phyloP scores from a whole-genome alignment of 2,888 invertebrate genomes.

The Liopterus haemorrhoidalis region DNA sequence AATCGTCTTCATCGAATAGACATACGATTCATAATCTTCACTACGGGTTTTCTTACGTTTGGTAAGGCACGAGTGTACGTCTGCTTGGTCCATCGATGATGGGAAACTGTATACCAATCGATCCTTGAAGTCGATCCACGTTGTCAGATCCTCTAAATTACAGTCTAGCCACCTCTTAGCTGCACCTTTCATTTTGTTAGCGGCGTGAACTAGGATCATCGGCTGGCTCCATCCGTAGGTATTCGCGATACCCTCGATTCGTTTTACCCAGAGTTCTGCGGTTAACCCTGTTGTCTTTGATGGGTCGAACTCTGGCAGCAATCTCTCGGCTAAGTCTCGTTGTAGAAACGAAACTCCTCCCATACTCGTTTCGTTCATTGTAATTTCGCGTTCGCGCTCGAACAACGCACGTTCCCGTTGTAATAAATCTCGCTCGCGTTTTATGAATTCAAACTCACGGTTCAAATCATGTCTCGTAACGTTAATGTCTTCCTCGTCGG shows the following conservation, averaged over 20 bases:
- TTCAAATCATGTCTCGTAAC: too few relatives aligned
- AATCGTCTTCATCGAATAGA: too few relatives aligned
- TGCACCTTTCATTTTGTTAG: neutral
- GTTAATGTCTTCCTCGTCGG: too few relatives aligned
- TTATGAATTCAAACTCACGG: neutral
- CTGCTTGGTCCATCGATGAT: too few relatives aligned
- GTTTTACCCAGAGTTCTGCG: conserved; percentile 1
- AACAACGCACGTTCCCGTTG: neutral
- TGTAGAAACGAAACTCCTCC: neutral
- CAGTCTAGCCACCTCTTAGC: neutral
- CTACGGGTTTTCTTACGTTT: too few relatives aligned
- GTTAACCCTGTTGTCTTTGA: neutral
- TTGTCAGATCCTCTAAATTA: neutral
- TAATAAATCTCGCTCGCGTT: neutral
- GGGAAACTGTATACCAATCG: too few relatives aligned
- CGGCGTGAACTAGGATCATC: neutral
- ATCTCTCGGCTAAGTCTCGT: neutral
- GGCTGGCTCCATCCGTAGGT: conserved; percentile 2
- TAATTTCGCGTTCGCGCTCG: too few relatives aligned
- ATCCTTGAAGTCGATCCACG: too few relatives aligned
- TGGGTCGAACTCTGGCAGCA: neutral
- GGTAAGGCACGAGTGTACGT: too few relatives aligned
- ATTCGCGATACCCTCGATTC: neutral
- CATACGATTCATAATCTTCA: too few relatives aligned
- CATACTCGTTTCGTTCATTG: neutral